A percentile compares a stretch with the other conserved stretches of the same genome.
phyloP scores from a whole-genome alignment of 2,888 invertebrate species.

The Drosophila pegasa region DNA sequence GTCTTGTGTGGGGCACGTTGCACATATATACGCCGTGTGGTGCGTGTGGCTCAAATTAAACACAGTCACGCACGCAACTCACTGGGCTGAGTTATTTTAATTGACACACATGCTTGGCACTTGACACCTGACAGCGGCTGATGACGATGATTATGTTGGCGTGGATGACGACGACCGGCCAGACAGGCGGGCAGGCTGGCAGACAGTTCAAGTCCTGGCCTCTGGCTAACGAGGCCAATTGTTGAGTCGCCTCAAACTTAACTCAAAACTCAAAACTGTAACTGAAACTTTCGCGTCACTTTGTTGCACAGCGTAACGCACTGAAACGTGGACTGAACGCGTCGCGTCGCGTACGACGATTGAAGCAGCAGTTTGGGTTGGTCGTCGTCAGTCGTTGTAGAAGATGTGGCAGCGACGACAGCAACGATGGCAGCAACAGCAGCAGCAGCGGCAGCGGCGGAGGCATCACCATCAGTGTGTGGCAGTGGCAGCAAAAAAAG shows the following conservation, averaged over 20 bases:
- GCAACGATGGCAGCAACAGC: slow-evolving; percentile 42
- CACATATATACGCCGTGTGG: slow-evolving; percentile 49
- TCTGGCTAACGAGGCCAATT: slow-evolving; percentile 55
- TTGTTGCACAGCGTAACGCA: slow-evolving; percentile 62
- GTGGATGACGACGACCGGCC: slow-evolving; percentile 21
- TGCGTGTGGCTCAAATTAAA: slow-evolving; percentile 57
- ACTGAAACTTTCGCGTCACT: slow-evolving; percentile 45
- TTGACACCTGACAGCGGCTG: slow-evolving; percentile 60
- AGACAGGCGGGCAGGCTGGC: slow-evolving; percentile 15
- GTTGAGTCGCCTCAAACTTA: slow-evolving; percentile 23
- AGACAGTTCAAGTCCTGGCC: slow-evolving; percentile 12
- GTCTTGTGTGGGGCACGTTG: slow-evolving; percentile 32
- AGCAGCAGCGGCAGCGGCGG: slow-evolving; percentile 9
- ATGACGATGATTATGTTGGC: slow-evolving; percentile 33
- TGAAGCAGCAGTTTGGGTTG: slow-evolving; percentile 51
- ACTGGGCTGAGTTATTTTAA: slow-evolving; percentile 72
- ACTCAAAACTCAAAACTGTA: slow-evolving; percentile 16
- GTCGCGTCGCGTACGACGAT: slow-evolving; percentile 51
- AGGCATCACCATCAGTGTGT: slow-evolving; percentile 34
- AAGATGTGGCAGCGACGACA: slow-evolving; percentile 23
- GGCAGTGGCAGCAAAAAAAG: slow-evolving; percentile 39
- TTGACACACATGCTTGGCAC: slow-evolving; percentile 73
- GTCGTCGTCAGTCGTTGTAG: slow-evolving; percentile 37
- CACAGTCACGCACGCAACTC: slow-evolving; percentile 70
- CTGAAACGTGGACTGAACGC: slow-evolving; percentile 66